Base-by-base conservation (phyloP, 2,113 vertebrate genomes). In the Catharus minimus region DNA sequence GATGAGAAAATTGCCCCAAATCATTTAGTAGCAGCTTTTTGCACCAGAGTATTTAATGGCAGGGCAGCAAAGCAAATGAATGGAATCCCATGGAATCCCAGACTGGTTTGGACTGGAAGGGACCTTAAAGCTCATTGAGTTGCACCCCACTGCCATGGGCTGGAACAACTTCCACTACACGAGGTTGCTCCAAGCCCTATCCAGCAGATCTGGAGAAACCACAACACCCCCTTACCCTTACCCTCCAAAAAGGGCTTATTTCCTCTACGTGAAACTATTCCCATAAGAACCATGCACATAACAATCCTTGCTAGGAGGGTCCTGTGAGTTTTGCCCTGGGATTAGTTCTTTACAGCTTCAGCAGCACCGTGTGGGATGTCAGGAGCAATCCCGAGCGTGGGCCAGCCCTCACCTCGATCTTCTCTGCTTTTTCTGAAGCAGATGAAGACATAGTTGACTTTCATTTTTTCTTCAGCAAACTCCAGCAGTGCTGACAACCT, bases 391-490 rank as follows among this genome's bases (percentile, higher is more conserved):
- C 56, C 1, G 2, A 19, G 24, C 3, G 5, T 0, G 15, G 27
- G 6, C 2, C 3, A 78, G 32, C n/a, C 32, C 98, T 98, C 97
- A 99, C 99, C 92, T 99, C 98, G 97, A 95, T 99, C 99, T 94
- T 99, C 99, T 96, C 99, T 98, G 97, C 97, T 98, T 98, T 99
- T 99, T 85, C 98, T 97, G 97, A 99, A 99, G 98, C 99, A 99
- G 96, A 99, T 96, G 95, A 99, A 99, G 96, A 99, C 98, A 3
- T 97, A 98, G 97, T 97, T 98, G 91, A 99, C 98, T 98, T 99
- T 99, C 97, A 99, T 98, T 96, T 99, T 99, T 96, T 99, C 99
- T 96, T 99, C 99, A 79, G 99, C 98, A 93, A 99, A 99, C 96
- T 99, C 98, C 76, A 99, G 92, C 96, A 99, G 98, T 88, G 98